Conservation (phyloP, 2,113 vertebrate species). For the Indicator indicator region DNA sequence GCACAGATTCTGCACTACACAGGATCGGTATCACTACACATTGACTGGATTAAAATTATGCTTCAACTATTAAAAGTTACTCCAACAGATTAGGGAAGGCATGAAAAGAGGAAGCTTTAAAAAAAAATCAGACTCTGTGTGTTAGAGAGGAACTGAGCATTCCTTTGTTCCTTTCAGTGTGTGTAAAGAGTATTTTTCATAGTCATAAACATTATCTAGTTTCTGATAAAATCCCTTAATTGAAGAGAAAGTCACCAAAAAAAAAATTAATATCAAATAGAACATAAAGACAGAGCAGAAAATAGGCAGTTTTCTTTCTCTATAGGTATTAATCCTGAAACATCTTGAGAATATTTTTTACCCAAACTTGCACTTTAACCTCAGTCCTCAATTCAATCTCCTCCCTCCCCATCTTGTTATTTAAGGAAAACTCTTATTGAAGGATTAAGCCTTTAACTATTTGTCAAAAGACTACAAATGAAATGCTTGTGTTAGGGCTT, state of each 20-base stretch:
- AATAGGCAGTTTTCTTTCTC: background rate
- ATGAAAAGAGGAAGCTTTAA: background rate
- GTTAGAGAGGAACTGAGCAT: background rate
- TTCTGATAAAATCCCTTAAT: background rate
- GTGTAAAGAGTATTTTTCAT: background rate
- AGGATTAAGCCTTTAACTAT: background rate
- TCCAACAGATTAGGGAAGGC: background rate
- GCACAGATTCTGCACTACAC: background rate
- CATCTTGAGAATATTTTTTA: background rate
- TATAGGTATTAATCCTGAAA: background rate
- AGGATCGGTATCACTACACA: background rate
- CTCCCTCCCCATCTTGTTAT: fast-evolving
- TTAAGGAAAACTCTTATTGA: background rate
- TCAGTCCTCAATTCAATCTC: background rate
- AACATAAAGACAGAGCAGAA: background rate
- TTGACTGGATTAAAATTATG: background rate
- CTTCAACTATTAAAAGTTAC: background rate
- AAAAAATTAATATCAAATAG: background rate
- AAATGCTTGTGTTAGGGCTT: background rate
- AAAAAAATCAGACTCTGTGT: background rate
- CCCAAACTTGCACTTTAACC: background rate
- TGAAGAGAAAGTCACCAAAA: background rate
- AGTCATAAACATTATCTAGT: background rate
- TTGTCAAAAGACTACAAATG: background rate
- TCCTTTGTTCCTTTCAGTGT: background rate